These are phyloP conservation scores for Mus spretus DNA, from an alignment of 2,797 vertebrate genomes.

Conservation along the genomic window DNA sequence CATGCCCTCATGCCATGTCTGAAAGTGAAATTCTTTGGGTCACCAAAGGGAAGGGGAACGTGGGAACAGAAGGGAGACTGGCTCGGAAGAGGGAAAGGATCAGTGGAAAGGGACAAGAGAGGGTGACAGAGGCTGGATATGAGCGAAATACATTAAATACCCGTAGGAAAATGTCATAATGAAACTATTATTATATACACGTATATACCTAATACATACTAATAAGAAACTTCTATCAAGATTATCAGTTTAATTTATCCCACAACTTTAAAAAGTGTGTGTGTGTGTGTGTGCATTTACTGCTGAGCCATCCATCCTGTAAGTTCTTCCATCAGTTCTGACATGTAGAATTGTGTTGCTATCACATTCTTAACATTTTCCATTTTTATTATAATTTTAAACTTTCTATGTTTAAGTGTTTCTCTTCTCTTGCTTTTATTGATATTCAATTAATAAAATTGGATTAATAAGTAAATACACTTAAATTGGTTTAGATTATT, in stretches of 20 bases:
- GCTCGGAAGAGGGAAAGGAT: background rate
- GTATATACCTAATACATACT: background rate
- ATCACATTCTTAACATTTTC: background rate
- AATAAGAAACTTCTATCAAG: background rate
- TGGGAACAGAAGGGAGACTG: background rate
- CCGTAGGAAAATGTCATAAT: background rate
- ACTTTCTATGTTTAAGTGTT: background rate
- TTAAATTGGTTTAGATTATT: slow-evolving; percentile 1
- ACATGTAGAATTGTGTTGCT: background rate
- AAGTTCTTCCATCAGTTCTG: background rate
- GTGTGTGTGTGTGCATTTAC: background rate
- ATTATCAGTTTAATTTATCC: background rate
- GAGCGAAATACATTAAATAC: background rate
- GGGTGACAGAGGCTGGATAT: no score
- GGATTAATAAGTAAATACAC: background rate
- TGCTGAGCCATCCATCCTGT: background rate
- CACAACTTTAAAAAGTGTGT: no score
- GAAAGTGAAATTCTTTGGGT: background rate
- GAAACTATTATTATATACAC: no score
- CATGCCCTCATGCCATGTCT: background rate
- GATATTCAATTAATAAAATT: slow-evolving; percentile 18
- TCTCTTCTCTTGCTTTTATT: slow-evolving; percentile 32
- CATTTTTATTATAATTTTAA: background rate
- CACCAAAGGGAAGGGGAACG: background rate
- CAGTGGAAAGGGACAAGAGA: no score